Base-by-base conservation (phyloP, 92 coral and sea anemone species). In the Anthopleura xanthogrammica region DNA sequence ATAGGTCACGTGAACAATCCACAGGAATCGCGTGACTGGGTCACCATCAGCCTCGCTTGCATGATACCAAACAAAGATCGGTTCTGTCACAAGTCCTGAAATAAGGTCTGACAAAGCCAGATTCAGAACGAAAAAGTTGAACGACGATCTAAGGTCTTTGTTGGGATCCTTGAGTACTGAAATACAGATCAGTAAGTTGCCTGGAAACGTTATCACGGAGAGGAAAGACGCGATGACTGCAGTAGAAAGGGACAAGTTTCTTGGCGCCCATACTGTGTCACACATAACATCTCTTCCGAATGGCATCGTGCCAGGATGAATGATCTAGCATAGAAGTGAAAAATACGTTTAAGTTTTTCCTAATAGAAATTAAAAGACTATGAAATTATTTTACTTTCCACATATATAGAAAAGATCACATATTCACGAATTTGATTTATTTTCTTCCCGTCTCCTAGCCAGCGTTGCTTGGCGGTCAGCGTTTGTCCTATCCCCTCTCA, bases 51-150 rank as follows among this genome's bases (percentile, higher is more conserved):
- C 92, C 82, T 93, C 97, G 6, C 78, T 80, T 73, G 72, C 86
- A 78, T 93, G 97, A 52, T 82, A 89, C 88, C 90, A 88, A 40
- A 91, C 86, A 42, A 92, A 93, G 16, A 87, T 81, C 8, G 97
- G 97, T 50, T 93, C 97, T 7, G 94, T 87, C 0, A 93, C 83
- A 48, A 84, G 50, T 2, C 92, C 97, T 19, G 90, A 87, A 24
- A 93, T 70, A 4, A 88, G 66, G 77, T 93, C 97, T 4, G 97
- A 91, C 3, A 93, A 56, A 9, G 94, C 97, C 22, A 93, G 80
- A 70, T 93, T 93, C 62, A 93, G 79, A 19, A 92, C 87, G 60
- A 93, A 83, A 80, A 88, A 93, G 85, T 91, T 93, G 65, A 93
- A 93, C 52, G 93, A 90, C 4, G 97, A 85, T 77, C 87, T 81